phyloP scores from a whole-genome alignment of 2,888 invertebrate species.

The Nematopogon swammerdamellus region DNA sequence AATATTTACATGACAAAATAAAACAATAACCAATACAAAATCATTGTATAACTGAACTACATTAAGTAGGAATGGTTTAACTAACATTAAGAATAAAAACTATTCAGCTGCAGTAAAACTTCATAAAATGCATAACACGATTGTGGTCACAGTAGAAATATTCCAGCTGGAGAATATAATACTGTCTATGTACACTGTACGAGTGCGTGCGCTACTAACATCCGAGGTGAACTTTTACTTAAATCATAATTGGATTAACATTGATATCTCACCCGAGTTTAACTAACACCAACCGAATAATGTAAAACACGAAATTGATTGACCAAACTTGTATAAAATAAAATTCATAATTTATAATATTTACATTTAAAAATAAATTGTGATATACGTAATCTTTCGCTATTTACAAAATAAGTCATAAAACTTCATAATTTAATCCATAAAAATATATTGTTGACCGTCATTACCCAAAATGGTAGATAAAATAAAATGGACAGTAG shows the following conservation, averaged over 20 bases:
- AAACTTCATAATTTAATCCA: not conserved
- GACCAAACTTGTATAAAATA: too few species aligned
- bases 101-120: conserved; percentile 4
- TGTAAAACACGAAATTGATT: too few species aligned
- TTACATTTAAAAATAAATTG: not conserved
- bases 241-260: too few species aligned
- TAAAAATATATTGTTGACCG: not conserved
- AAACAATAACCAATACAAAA: too few species aligned
- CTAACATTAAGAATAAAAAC: conserved; percentile 3
- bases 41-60: too few species aligned
- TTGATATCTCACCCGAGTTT: too few species aligned
- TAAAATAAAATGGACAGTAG: not conserved
- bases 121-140: conserved; percentile 2
- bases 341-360: not conserved
- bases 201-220: too few species aligned
- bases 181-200: conserved; percentile 13
- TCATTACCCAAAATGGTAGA: not conserved
- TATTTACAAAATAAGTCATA: conserved; percentile 10
- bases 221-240: too few species aligned
- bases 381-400: conserved; percentile 13
- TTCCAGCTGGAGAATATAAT: conserved; percentile 22
- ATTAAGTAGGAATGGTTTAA: not conserved
- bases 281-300: too few species aligned
- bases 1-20: too few species aligned
- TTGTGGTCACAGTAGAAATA: conserved; percentile 19